These are phyloP conservation scores for Drepanosiphum platanoidis DNA, from an alignment of 2,888 invertebrate species.

Conservation along the genomic window DNA sequence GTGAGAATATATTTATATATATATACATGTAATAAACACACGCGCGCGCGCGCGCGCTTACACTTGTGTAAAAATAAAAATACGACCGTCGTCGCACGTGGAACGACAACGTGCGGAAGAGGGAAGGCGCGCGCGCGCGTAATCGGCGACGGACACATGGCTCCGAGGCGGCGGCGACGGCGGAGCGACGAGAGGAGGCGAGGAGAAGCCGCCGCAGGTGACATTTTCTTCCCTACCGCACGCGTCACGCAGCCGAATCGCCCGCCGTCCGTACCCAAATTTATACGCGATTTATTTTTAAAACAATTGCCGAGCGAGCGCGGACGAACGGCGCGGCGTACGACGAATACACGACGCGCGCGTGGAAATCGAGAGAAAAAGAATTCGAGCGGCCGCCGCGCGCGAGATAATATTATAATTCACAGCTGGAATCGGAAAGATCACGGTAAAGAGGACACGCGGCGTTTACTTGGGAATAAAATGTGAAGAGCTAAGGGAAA, in stretches of 20 bases:
- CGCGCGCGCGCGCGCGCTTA: not conserved
- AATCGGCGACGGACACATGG: conserved; percentile 17
- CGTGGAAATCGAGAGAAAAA: no score
- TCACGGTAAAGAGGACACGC: no score
- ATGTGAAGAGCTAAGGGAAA: no score
- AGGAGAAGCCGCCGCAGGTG: conserved; percentile 43
- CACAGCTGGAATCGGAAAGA: no score
- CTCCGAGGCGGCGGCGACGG: not conserved
- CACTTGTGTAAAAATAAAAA: not conserved
- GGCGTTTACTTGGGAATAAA: no score
- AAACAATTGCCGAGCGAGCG: conserved; percentile 6
- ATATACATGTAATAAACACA: not conserved
- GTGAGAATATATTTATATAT: not conserved
- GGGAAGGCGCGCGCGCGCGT: no score
- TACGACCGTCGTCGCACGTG: not conserved
- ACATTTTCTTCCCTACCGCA: conserved; percentile 37
- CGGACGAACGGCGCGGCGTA: no score
- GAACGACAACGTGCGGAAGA: not conserved
- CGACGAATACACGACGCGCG: no score
- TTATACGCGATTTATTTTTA: conserved; percentile 53
- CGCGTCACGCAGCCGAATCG: no score
- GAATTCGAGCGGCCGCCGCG: no score
- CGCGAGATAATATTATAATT: no score
- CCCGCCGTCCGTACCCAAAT: not conserved
- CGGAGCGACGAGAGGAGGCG: not conserved